A percentile compares a stretch with the other conserved stretches of the same genome.
phyloP scores from a whole-genome alignment of 30 jellyfish, hydroid and myxozoan genomes.

The Nemopilema nomurai region DNA sequence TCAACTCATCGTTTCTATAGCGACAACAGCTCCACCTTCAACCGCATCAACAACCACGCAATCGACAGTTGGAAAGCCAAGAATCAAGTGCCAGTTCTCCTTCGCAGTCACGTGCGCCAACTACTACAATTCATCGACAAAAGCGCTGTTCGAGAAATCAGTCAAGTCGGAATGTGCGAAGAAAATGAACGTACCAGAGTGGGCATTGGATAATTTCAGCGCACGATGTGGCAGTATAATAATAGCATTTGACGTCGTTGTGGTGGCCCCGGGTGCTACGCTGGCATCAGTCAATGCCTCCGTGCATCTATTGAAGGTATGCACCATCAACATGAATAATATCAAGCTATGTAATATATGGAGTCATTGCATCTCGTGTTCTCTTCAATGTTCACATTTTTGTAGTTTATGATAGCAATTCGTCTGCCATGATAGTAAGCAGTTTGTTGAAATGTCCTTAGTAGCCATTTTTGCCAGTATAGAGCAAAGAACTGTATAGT shows the following conservation, averaged over 20 bases:
- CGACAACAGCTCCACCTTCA: constrained; percentile 17
- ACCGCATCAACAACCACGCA: constrained; percentile 27
- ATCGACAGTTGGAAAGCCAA: constrained; percentile 13
- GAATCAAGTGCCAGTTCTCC: constrained; percentile 21
- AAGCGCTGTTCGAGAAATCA: constrained; percentile 33
- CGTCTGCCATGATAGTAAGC: too few relatives aligned
- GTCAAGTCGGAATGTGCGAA: constrained; percentile 17
- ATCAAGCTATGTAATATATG: too few relatives aligned
- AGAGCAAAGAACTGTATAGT: too few relatives aligned
- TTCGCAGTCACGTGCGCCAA: constrained; percentile 46
- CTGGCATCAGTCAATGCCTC: constrained; percentile 29
- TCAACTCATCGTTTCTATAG: background rate
- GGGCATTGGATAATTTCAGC: constrained; percentile 7
- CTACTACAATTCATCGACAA: constrained; percentile 23
- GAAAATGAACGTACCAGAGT: constrained; percentile 15
- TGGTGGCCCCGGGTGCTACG: constrained; percentile 9
- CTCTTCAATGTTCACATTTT: too few relatives aligned
- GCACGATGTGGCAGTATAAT: constrained; percentile 64
- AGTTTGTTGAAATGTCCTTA: too few relatives aligned
- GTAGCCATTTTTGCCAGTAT: too few relatives aligned
- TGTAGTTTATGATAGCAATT: too few relatives aligned
- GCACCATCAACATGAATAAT: background rate
- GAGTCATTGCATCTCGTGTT: too few relatives aligned
- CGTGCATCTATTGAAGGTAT: constrained; percentile 32
- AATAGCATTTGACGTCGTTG: constrained; percentile 20